Evolutionary conservation across 2,888 invertebrate species (phyloP).

Genomic region (Nasonovia ribisnigri): DNA sequence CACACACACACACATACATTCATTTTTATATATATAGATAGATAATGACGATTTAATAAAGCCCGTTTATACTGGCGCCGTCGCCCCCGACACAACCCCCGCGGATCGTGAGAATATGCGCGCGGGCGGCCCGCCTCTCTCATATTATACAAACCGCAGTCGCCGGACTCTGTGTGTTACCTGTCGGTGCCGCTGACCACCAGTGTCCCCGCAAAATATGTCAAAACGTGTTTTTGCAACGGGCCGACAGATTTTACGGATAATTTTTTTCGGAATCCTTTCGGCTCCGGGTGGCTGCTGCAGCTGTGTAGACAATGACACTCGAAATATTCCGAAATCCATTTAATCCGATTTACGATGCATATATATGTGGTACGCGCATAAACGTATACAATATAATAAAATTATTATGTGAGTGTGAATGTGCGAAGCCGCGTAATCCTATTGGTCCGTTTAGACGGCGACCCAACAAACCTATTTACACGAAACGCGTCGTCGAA

Average conservation of each 20-base stretch:
- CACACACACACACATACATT: no score
- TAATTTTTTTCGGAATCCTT: constrained; percentile 46
- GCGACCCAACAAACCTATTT: constrained; percentile 29
- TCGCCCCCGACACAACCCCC: constrained; percentile 4
- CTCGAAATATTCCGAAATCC: constrained; percentile 59
- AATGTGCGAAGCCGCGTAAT: neutral
- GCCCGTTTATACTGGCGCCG: constrained; percentile 43
- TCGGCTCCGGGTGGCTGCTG: neutral
- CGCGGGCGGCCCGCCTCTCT: constrained; percentile 17
- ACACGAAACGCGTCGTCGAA: constrained; percentile 42
- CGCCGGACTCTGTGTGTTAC: neutral
- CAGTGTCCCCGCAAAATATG: constrained; percentile 25
- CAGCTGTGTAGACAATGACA: constrained; percentile 64
- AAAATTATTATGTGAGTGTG: neutral
- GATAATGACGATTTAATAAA: constrained; percentile 59
- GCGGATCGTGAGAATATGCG: constrained; percentile 49
- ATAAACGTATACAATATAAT: neutral
- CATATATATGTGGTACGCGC: neutral
- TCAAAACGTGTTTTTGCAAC: constrained; percentile 63
- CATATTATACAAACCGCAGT: neutral
- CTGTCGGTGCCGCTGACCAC: neutral
- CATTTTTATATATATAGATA: no score
- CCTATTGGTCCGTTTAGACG: constrained; percentile 45
- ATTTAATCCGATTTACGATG: constrained; percentile 59
- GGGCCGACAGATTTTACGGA: constrained; percentile 48